phyloP scores from a whole-genome alignment of 2,113 vertebrate species.

The Rhombomys opimus region DNA sequence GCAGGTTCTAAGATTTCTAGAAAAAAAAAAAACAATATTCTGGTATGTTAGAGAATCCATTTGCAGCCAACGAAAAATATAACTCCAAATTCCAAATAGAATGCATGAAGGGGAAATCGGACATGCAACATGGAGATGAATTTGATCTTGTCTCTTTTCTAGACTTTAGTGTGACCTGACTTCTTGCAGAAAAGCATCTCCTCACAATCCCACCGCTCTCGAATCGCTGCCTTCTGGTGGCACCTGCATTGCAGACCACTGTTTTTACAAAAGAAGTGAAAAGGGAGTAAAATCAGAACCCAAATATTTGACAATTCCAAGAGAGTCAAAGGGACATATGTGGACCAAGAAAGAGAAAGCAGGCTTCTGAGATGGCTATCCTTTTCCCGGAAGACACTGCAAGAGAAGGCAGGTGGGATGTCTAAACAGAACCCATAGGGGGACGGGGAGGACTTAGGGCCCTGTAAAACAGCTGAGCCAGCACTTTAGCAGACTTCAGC shows the following conservation, averaged over 20 bases:
- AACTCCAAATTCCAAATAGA: not conserved
- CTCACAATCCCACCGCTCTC: not conserved
- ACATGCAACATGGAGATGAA: not conserved
- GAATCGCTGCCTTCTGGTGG: not conserved
- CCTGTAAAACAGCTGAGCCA: not conserved
- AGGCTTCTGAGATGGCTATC: not conserved
- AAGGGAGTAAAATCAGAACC: not conserved
- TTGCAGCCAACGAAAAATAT: too few species aligned
- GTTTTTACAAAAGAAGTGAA: not conserved
- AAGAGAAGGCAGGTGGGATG: not conserved
- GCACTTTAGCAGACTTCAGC: not conserved
- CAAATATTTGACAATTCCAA: not conserved
- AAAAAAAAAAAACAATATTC: not conserved
- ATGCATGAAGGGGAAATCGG: not conserved
- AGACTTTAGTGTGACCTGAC: not conserved
- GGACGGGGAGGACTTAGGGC: not conserved
- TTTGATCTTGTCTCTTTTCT: not conserved
- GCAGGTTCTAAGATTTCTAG: not conserved
- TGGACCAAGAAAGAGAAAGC: not conserved
- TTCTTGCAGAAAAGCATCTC: not conserved
- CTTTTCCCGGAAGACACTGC: not conserved
- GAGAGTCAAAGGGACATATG: not conserved
- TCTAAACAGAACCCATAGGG: too few species aligned
- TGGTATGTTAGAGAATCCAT: not conserved
- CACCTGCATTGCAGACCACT: not conserved